phyloP scores from a whole-genome alignment of 2,113 vertebrate genomes.

The Corynorhinus townsendii region DNA sequence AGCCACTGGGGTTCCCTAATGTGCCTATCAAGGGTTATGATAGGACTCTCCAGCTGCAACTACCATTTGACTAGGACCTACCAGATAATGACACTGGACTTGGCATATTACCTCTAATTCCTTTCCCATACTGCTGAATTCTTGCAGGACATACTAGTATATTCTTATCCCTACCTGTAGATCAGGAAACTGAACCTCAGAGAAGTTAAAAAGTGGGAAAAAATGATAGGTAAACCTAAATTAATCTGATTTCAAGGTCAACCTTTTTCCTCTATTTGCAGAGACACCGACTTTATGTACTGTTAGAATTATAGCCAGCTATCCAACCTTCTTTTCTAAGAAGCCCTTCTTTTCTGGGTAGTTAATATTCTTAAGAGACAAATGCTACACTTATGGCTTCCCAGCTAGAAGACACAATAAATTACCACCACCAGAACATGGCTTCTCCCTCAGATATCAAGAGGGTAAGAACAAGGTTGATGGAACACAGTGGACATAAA shows the following conservation, averaged over 20 bases:
- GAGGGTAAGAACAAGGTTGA: neutral
- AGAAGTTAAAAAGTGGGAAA: neutral
- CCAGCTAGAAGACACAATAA: neutral
- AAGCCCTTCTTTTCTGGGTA: neutral
- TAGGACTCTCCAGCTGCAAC: neutral
- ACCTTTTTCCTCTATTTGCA: neutral
- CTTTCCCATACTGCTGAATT: neutral
- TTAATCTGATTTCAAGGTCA: neutral
- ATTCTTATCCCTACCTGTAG: neutral
- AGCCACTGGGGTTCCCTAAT: neutral
- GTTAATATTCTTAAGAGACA: neutral
- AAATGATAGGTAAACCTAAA: neutral
- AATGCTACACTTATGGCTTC: neutral
- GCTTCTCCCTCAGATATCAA: neutral
- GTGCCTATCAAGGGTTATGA: neutral
- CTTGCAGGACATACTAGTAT: neutral
- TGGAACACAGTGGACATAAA: neutral
- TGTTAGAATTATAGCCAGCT: neutral
- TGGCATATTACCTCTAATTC: neutral
- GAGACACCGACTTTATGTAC: neutral
- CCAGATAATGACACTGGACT: neutral
- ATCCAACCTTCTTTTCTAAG: neutral
- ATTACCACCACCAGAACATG: neutral
- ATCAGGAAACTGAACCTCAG: neutral
- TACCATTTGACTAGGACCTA: neutral